Evolutionary conservation across 1,140 invertebrate species (phyloP).

Genomic region (Papilio machaon): DNA sequence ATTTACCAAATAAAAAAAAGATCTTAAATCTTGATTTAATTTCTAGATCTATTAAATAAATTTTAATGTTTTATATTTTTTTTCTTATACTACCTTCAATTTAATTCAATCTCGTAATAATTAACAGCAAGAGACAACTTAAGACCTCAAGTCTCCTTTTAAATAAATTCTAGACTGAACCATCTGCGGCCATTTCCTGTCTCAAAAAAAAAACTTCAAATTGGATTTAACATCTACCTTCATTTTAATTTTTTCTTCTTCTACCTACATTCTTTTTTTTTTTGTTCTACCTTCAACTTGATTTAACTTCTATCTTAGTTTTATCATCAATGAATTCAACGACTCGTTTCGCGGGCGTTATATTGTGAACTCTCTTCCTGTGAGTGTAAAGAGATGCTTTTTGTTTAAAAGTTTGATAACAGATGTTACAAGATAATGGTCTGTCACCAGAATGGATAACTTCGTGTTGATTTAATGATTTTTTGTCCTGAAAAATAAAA

Average conservation of each 20-base stretch:
- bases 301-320: background rate
- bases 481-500: constrained; percentile 68
- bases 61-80: no score
- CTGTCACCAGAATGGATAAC: constrained; percentile 70
- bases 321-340: constrained; percentile 64
- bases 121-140: no score
- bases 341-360: constrained; percentile 52
- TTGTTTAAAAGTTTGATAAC: constrained; percentile 72
- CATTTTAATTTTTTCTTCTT: background rate
- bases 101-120: no score
- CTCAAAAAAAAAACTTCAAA: background rate
- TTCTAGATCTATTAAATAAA: no score
- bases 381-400: constrained; percentile 74
- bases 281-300: background rate
- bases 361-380: constrained; percentile 67
- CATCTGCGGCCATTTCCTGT: no score
- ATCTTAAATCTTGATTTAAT: no score
- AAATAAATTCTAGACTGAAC: no score
- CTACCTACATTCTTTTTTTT: background rate
- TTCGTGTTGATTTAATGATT: constrained; percentile 67
- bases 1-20: no score
- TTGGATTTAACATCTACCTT: background rate
- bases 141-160: no score
- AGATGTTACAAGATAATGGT: constrained; percentile 66
- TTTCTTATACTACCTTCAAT: no score